Evolutionary conservation across 2,888 invertebrate genomes (phyloP).

Genomic region (Sepioteuthis lessoniana): DNA sequence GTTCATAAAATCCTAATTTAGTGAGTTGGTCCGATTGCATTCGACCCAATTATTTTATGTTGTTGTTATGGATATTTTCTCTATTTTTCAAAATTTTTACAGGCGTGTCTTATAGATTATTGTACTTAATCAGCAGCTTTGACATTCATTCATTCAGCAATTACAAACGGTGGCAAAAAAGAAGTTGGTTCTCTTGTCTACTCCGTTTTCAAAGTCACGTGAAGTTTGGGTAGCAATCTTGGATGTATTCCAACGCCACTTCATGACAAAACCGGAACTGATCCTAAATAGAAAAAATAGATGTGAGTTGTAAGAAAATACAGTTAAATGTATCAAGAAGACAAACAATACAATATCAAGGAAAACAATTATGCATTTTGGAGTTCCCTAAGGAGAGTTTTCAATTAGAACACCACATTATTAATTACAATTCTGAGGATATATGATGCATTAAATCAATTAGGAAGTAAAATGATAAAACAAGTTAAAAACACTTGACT

Average conservation of each 20-base stretch:
- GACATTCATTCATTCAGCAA: conserved; percentile 39
- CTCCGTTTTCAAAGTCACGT: conserved; percentile 41
- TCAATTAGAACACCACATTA: not conserved
- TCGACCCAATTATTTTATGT: no score
- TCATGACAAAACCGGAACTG: conserved; percentile 77
- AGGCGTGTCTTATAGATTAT: not conserved
- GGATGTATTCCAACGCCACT: conserved; percentile 73
- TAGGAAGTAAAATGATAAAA: no score
- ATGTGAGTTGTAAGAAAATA: not conserved
- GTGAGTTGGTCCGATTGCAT: no score
- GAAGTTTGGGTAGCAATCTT: conserved; percentile 44
- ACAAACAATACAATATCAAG: no score
- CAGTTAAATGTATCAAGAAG: no score
- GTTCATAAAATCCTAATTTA: not conserved
- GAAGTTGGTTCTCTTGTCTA: conserved; percentile 1
- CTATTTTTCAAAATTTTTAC: not conserved
- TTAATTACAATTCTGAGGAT: not conserved
- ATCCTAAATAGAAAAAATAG: conserved; percentile 69
- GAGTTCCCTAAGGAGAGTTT: not conserved
- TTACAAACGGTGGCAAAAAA: conserved; percentile 36
- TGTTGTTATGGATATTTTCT: no score
- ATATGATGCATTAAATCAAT: no score
- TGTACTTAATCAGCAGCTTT: conserved; percentile 38
- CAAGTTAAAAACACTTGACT: no score
- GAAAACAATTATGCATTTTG: no score